A percentile compares a stretch with the other conserved stretches of the same genome.
phyloP scores from a whole-genome alignment of 2,113 vertebrate species.

The Acrocephalus arundinaceus region DNA sequence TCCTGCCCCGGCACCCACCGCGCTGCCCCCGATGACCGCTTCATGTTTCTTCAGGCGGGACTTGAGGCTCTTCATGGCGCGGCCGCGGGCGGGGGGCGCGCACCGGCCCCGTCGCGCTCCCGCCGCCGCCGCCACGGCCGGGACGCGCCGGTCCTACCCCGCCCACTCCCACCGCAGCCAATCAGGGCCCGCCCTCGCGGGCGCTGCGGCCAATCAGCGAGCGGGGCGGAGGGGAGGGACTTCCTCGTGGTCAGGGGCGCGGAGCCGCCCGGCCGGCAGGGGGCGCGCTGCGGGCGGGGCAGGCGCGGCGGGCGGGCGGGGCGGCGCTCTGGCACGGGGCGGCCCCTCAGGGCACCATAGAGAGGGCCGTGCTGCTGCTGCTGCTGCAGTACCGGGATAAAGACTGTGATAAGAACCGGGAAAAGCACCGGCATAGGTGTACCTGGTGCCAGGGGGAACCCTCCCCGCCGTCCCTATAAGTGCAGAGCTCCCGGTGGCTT shows the following conservation, averaged over 20 bases:
- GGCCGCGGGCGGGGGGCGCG: background rate
- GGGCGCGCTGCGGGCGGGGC: background rate
- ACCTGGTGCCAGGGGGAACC: fast-evolving
- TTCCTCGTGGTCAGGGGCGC: background rate
- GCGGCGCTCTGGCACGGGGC: background rate
- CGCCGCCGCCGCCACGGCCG: background rate
- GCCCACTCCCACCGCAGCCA: background rate
- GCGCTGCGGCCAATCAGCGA: background rate
- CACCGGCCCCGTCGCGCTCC: background rate
- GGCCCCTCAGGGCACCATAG: background rate
- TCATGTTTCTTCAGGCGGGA: slow-evolving; percentile 90
- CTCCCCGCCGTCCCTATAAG: fast-evolving
- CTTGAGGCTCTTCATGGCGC: slow-evolving; percentile 90
- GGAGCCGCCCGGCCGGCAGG: background rate
- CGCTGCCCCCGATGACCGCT: slow-evolving; percentile 71
- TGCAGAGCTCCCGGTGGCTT: background rate
- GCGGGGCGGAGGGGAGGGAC: background rate
- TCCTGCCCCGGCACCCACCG: slow-evolving; percentile 35
- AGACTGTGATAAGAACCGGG: fast-evolving
- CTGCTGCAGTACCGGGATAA: fast-evolving
- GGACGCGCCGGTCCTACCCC: background rate
- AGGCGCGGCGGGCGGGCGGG: background rate
- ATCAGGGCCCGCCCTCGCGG: background rate
- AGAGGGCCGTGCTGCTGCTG: background rate
- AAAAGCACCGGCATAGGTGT: fast-evolving